Evolutionary conservation across 64 coral and sea anemone species (phyloP), one percentile per base, ranked within the genome.

Genomic region (Catalaphyllia jardinei): DNA sequence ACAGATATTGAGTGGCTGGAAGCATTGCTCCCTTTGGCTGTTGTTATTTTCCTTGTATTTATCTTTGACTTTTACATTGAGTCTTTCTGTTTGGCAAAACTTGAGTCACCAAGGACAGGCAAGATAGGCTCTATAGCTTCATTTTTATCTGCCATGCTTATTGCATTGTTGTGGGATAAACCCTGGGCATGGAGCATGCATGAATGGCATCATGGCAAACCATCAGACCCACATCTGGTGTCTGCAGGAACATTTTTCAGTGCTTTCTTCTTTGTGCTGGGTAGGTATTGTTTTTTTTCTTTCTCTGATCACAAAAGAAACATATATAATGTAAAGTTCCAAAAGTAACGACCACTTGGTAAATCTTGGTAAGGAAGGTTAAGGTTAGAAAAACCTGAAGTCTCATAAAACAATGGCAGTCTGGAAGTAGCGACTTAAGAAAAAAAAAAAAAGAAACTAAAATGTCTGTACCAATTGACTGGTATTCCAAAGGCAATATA

Each of bases 1-100:
- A 24, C 79, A 57, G 74, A 94, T 24, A 73, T 94, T 12, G 77
- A 89, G 6, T 98, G 93, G 96, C 62, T 91, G n/a, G 89, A 89
- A 59, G 80, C 94, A 73, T 49, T 95, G 51, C 52, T 98, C 19
- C 91, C 96, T 52, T 69, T 98, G 31, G 63, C 75, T 64, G 76
- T 95, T 60, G 63, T 98, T 10, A 54, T 93, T 20, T 92, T 94
- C 16, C 92, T 95, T 82, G 81, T 94, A 10, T 95, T 93, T 60
- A 87, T 94, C 29, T 75, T 98, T 54, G 96, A 98, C 63, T 98
- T 98, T 75, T 98, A 98, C 55, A 92, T 98, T 29, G 93, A 98
- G 39, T 92, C 93, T 55, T 93, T 98, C 88, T 98, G 96, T 49
- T 55, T 86, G 20, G 90, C 96, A 25, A 98, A 98, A 71, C 88